A percentile compares a stretch with the other conserved stretches of the same genome.
Evolutionary conservation across 2,113 vertebrate genomes (phyloP).

Genomic region (Oceanodroma tethys): DNA sequence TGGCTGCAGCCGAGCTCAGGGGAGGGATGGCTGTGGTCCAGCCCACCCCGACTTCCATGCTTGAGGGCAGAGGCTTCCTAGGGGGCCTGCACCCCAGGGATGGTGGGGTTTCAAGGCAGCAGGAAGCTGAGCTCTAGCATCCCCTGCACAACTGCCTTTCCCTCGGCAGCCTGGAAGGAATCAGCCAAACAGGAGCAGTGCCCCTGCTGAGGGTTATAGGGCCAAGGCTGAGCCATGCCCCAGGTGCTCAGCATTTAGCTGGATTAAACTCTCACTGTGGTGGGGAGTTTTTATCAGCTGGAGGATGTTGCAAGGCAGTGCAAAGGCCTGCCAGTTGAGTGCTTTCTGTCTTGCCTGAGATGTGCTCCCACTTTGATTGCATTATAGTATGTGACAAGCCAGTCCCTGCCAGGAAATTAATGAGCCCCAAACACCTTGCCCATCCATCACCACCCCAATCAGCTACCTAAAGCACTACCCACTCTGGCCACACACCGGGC

Average conservation of each 20-base stretch:
- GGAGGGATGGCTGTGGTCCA: neutral
- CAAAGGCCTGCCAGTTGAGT: neutral
- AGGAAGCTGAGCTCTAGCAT: neutral
- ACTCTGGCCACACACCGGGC: neutral
- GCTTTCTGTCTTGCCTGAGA: neutral
- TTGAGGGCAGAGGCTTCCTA: neutral
- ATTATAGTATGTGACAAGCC: neutral
- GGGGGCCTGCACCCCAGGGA: neutral
- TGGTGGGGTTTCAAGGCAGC: neutral
- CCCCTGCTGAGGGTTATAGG: neutral
- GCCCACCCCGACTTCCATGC: neutral
- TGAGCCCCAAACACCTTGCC: neutral
- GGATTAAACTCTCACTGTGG: neutral
- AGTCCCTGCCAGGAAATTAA: constrained; percentile 22
- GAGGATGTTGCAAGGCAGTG: neutral
- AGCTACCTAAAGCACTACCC: neutral
- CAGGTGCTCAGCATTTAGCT: neutral
- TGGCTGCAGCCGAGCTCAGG: neutral
- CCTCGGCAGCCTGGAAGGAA: neutral
- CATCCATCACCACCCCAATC: constrained; percentile 21
- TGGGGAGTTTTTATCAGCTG: neutral
- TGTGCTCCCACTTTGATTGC: neutral
- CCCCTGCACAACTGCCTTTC: neutral
- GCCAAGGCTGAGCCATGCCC: neutral
- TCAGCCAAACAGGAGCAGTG: neutral